Conservation (phyloP, 2,888 invertebrate species). For the Orthonevra nobilis region DNA sequence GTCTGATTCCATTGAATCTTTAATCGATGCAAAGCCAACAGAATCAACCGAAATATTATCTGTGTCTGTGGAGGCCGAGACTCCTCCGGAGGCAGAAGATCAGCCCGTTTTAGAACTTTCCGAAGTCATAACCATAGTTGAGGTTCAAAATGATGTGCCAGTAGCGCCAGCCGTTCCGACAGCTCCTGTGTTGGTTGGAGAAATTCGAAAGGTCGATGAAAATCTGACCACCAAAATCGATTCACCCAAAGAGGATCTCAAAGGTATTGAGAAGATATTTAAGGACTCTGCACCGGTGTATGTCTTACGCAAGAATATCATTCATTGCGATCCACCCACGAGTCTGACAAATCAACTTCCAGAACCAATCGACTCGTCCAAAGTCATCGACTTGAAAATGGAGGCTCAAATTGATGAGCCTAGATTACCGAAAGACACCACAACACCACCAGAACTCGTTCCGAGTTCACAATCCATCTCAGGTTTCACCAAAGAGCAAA, state of each 20-base stretch:
- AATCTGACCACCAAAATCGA: not conserved
- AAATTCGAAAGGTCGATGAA: conserved; percentile 29
- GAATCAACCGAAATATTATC: no score
- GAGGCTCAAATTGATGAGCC: no score
- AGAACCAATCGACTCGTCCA: not conserved
- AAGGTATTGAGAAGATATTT: conserved; percentile 51
- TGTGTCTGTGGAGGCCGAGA: not conserved
- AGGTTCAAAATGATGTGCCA: conserved; percentile 5
- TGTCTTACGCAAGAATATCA: conserved; percentile 55
- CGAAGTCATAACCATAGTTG: conserved; percentile 15
- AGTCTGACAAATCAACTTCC: no score
- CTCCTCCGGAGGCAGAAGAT: conserved; percentile 16
- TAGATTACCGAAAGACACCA: no score
- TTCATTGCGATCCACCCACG: conserved; percentile 62
- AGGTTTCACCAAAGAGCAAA: not conserved
- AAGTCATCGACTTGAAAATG: not conserved
- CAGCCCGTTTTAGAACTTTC: conserved; percentile 3
- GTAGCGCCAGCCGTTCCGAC: not conserved
- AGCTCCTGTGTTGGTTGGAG: conserved; percentile 1
- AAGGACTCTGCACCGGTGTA: conserved; percentile 48
- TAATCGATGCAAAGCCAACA: no score
- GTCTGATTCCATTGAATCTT: no score
- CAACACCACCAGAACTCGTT: no score
- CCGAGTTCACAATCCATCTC: no score
- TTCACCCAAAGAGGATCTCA: conserved; percentile 12